Evolutionary conservation across 1,140 invertebrate genomes (phyloP), one percentile per base, ranked within the genome.

Genomic region (Drosophila erecta): DNA sequence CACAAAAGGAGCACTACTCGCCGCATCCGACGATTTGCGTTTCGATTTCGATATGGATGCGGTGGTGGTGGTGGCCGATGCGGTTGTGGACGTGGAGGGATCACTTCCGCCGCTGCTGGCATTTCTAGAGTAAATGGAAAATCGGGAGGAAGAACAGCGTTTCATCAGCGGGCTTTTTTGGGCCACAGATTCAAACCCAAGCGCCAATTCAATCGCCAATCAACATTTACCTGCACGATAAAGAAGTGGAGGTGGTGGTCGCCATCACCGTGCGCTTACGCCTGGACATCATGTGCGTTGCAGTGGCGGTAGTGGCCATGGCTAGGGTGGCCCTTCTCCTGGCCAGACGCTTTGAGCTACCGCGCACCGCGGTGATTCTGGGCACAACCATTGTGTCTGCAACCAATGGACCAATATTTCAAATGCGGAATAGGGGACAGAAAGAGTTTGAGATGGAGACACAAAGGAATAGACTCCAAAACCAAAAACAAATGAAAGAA

Each of bases 1-100:
- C 83, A 91, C 90, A 92, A 74, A 92, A 5, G 90, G 90, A 43
- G 76, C 81, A 37, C 72, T 73, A n/a, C 67, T 56, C 14, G 58
- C 24, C 33, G 53, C 24, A 35, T 54, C 50, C 24, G 69, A 1
- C n/a, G 67, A 30, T 12, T 60, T 56, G 10, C 69, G 24, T 22
- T 46, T 54, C 27, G 64, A 40, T 37, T 33, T 69, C 6, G 64
- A 30, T 30, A 20, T 44, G 47, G 27, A 30, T 30, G 8, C 20
- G 40, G 61, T 14, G n/a, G 46, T 12, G 20, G 27, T 43, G 38
- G 60, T 12, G 2, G 64, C 22, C 14, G 62, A 49, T 4, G 33
- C 22, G 12, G 14, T 12, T 44, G 35, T 10, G 22, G 22, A 40
- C 43, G 71, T 59, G 10, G 47, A 35, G 27, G 46, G 46, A 65